phyloP scores from a whole-genome alignment of 1,140 invertebrate genomes.

The Apis cerana region DNA sequence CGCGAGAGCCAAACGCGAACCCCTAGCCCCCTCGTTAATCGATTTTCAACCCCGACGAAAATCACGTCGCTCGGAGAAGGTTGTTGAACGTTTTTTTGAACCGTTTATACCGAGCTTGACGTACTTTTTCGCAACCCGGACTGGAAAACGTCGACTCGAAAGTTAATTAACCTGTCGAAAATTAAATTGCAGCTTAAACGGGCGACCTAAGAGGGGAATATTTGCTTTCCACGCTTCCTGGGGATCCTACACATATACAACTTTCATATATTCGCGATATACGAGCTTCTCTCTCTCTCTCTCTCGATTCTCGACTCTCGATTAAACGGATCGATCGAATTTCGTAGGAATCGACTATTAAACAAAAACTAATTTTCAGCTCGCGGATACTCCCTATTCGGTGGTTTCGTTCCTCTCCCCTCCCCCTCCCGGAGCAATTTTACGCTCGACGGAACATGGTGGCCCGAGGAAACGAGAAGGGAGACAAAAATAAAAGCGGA shows the following conservation, averaged over 20 bases:
- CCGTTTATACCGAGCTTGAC: neutral
- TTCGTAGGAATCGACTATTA: constrained; percentile 12
- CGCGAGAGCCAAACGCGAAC: no score
- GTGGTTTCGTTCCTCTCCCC: neutral
- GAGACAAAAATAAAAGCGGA: neutral
- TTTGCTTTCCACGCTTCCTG: neutral
- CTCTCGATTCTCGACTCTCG: neutral
- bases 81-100: neutral
- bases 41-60: neutral
- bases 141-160: neutral
- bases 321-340: neutral
- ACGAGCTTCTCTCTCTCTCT: neutral
- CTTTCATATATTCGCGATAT: no score
- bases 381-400: neutral
- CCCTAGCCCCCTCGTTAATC: no score
- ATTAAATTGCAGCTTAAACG: neutral
- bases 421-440: constrained; percentile 10
- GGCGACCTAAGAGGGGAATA: neutral
- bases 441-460: neutral
- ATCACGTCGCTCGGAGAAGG: neutral
- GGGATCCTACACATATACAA: no score
- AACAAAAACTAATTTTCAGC: constrained; percentile 31
- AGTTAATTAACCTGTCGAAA: constrained; percentile 1
- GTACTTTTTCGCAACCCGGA: neutral
- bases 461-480: neutral